Conservation (phyloP, 2,113 vertebrate genomes). For the Cephalophus harveyi region DNA sequence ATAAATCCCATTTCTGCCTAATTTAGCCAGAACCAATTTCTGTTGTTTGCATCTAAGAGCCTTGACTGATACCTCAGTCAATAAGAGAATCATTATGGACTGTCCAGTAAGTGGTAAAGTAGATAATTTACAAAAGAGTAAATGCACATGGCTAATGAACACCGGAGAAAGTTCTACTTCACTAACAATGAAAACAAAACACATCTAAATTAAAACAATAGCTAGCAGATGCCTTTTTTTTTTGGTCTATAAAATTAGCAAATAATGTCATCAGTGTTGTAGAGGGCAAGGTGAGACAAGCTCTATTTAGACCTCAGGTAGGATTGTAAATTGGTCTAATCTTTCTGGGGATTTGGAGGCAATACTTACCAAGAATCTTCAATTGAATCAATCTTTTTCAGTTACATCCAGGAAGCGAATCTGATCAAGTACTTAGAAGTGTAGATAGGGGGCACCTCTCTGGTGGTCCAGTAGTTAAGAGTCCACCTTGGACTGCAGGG, state of each 20-base stretch:
- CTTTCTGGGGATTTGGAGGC: background rate
- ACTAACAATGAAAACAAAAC: background rate
- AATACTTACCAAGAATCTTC: background rate
- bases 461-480: background rate
- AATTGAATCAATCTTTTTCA: background rate
- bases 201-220: background rate
- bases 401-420: background rate
- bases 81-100: background rate
- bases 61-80: background rate
- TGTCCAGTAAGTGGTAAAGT: background rate
- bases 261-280: background rate
- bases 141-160: background rate
- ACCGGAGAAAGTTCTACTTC: background rate
- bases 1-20: background rate
- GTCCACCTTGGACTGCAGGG: background rate
- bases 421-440: background rate
- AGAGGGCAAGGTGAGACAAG: background rate
- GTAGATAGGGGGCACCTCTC: background rate
- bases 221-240: background rate
- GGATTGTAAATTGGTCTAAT: background rate
- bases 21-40: background rate
- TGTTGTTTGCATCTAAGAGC: background rate
- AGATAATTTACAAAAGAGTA: conserved; percentile 10
- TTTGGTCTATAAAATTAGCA: background rate
- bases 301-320: background rate